Evolutionary conservation across 92 coral and sea anemone species (phyloP).

Genomic region (Phenganax stokvisi): DNA sequence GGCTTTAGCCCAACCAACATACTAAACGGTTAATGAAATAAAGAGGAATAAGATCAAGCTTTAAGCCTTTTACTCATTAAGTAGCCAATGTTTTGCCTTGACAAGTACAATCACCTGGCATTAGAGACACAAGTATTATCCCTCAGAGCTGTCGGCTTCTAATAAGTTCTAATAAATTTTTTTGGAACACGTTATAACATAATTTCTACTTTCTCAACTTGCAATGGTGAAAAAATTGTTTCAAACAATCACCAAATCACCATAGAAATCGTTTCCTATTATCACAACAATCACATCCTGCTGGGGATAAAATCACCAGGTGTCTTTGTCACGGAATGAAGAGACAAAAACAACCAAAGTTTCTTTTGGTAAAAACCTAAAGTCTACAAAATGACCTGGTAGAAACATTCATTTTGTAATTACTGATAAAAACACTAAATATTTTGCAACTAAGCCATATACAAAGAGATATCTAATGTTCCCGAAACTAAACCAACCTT

Average conservation of each 20-base stretch:
- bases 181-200: background rate
- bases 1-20: constrained; percentile 77
- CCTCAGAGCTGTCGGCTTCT: background rate
- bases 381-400: no score
- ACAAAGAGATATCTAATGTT: no score
- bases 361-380: no score
- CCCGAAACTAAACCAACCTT: constrained; percentile 52
- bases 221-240: background rate
- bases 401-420: no score
- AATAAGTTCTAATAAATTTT: background rate
- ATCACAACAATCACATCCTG: background rate
- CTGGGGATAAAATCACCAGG: background rate
- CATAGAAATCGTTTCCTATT: background rate
- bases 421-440: no score
- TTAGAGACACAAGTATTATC: background rate
- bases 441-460: background rate
- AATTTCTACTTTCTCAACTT: background rate
- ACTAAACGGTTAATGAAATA: constrained; percentile 45
- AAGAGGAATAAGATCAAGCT: background rate
- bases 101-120: background rate
- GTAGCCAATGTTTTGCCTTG: background rate
- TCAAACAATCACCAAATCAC: background rate
- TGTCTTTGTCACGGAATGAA: no score
- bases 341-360: no score
- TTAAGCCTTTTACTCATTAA: no score